A percentile compares a stretch with the other conserved stretches of the same genome.
phyloP scores from a whole-genome alignment of 2,888 invertebrate species.

The Sthenelais limicola region DNA sequence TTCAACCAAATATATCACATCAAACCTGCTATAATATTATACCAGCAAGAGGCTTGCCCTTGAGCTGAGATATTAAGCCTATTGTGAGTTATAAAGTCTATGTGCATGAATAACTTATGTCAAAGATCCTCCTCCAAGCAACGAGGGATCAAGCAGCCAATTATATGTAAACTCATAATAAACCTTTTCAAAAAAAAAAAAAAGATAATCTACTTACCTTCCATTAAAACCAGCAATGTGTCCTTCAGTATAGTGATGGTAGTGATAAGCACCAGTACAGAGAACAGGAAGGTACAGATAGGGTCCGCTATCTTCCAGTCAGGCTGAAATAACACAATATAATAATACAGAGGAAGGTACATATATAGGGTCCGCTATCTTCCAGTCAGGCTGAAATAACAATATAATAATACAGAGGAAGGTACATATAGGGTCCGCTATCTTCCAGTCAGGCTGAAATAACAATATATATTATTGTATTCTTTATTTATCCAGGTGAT shows the following conservation, averaged over 20 bases:
- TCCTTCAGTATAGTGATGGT: constrained; percentile 84
- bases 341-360: constrained; percentile 89
- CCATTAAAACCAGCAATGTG: constrained; percentile 83
- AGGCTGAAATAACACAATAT: constrained; percentile 78
- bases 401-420: too few relatives aligned
- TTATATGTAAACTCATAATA: too few relatives aligned
- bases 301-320: constrained; percentile 88
- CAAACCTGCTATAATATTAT: background rate
- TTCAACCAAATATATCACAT: too few relatives aligned
- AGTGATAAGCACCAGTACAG: constrained; percentile 84
- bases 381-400: constrained; percentile 83
- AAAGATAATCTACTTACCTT: constrained; percentile 74
- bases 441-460: constrained; percentile 82
- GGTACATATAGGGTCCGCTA: constrained; percentile 89
- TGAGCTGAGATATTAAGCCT: too few relatives aligned
- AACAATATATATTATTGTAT: too few relatives aligned
- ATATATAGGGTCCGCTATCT: constrained; percentile 86
- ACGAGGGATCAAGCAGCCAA: too few relatives aligned
- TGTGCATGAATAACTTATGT: too few relatives aligned
- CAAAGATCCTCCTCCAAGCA: too few relatives aligned
- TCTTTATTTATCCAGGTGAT: too few relatives aligned
- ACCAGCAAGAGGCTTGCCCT: too few relatives aligned
- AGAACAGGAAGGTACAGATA: constrained; percentile 88
- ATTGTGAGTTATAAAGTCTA: too few relatives aligned
- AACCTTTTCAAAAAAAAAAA: too few relatives aligned